phyloP scores from a whole-genome alignment of 2,797 vertebrate genomes.

The Monodelphis domestica region DNA sequence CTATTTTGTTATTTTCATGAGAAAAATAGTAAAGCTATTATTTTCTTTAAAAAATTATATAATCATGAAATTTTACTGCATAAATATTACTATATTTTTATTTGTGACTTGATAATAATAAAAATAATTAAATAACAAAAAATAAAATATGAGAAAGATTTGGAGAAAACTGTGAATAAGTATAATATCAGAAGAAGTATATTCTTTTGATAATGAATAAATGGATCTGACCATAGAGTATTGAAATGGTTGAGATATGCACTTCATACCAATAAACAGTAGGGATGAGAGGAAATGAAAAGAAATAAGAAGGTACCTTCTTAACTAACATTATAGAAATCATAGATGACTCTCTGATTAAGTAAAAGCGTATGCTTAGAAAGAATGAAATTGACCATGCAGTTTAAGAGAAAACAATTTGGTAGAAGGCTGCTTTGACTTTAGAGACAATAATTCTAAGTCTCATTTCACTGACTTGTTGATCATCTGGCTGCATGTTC shows the following conservation, averaged over 20 bases:
- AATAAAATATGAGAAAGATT: neutral
- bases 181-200: neutral
- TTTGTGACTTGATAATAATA: neutral
- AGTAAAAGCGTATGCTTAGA: neutral
- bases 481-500: neutral
- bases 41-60: neutral
- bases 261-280: neutral
- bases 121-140: neutral
- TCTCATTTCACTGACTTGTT: neutral
- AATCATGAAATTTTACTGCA: neutral
- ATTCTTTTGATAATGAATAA: slow-evolving; percentile 4
- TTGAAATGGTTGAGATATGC: neutral
- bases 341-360: neutral
- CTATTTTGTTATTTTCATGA: slow-evolving; percentile 13
- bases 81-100: neutral
- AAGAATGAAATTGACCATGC: neutral
- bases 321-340: neutral
- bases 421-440: neutral
- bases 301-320: neutral
- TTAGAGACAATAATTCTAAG: neutral
- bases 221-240: neutral
- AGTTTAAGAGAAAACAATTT: neutral
- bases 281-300: neutral
- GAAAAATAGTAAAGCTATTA: neutral
- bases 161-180: neutral